These are phyloP conservation scores for Phrynocephalus versicolor DNA, from an alignment of 2,113 vertebrate genomes.

Conservation along the genomic window DNA sequence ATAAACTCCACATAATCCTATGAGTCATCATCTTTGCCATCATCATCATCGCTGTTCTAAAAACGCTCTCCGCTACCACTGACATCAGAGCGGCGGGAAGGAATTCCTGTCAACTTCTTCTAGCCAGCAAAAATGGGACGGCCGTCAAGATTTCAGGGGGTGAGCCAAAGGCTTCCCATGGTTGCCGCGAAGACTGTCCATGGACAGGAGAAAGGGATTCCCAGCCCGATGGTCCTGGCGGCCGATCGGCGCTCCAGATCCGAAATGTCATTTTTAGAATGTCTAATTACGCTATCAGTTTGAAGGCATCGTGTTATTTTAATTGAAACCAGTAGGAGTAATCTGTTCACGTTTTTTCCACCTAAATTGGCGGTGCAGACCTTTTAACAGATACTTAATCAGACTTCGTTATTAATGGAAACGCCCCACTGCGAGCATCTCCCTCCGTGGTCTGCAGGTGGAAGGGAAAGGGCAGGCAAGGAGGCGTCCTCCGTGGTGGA, in stretches of 20 bases:
- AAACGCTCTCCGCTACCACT: too few species aligned
- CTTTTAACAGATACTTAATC: conserved; percentile 66
- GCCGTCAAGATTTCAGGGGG: too few species aligned
- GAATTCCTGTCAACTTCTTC: neutral
- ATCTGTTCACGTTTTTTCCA: conserved; percentile 61
- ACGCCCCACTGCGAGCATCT: conserved; percentile 25
- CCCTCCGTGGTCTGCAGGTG: rapidly evolving
- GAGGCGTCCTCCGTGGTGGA: too few species aligned
- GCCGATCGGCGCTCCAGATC: conserved; percentile 45
- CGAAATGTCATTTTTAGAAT: conserved; percentile 73
- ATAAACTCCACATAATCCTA: too few species aligned
- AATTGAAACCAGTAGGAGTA: conserved; percentile 72
- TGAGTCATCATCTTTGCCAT: neutral
- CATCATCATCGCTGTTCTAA: neutral
- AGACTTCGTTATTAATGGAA: conserved; percentile 63
- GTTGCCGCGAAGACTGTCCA: neutral
- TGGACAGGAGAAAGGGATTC: neutral
- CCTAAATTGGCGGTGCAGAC: conserved; percentile 68
- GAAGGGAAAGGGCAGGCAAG: neutral
- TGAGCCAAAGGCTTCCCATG: neutral
- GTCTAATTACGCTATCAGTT: conserved; percentile 73
- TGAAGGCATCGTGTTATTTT: conserved; percentile 71
- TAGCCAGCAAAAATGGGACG: rapidly evolving
- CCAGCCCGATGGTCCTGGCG: neutral
- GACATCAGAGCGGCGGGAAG: neutral